phyloP scores from a whole-genome alignment of 2,113 vertebrate species.

The Xenopus tropicalis region UCB_Xtro_10.0 CM004447.2:86177501-86178000 shows the following conservation, averaged over 20 bases:
- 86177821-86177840: too few relatives aligned
- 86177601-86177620: slow-evolving; percentile 62
- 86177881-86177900: too few relatives aligned
- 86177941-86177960: too few relatives aligned
- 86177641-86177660: slow-evolving; percentile 58
- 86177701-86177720: slow-evolving; percentile 71
- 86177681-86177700: slow-evolving; percentile 66
- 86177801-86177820: slow-evolving; percentile 70
- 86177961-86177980: too few relatives aligned
- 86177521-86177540: slow-evolving; percentile 77
- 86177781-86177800: slow-evolving; percentile 67
- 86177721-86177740: slow-evolving; percentile 71
- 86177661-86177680: slow-evolving; percentile 51
- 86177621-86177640: slow-evolving; percentile 52
- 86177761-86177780: slow-evolving; percentile 57
- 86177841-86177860: too few relatives aligned
- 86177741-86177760: slow-evolving; percentile 63
- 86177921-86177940: too few relatives aligned
- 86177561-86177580: slow-evolving; percentile 68
- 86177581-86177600: slow-evolving; percentile 64
- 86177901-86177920: too few relatives aligned
- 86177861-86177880: too few relatives aligned
- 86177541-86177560: slow-evolving; percentile 57
- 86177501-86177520: slow-evolving; percentile 85
- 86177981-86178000: too few relatives aligned